These are phyloP conservation scores for Atherinosoma microstoma DNA, from an alignment of 2,797 vertebrate genomes.

Conservation along the genomic window DNA sequence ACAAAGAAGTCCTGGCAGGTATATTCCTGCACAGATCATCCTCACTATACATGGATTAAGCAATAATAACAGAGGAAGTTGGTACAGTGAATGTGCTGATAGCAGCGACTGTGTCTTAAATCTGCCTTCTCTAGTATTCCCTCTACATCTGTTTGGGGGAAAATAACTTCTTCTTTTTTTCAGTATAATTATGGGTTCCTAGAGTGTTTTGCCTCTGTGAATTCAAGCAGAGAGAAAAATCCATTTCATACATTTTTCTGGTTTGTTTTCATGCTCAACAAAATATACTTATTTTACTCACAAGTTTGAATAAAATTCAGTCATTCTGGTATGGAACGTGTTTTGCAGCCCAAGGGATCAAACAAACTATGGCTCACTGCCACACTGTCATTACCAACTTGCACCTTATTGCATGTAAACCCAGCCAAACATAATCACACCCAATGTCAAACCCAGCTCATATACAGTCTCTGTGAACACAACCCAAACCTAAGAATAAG, in stretches of 20 bases:
- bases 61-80: conserved; percentile 47
- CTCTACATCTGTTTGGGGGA: conserved; percentile 72
- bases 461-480: conserved; percentile 42
- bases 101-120: conserved; percentile 61
- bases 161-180: conserved; percentile 70
- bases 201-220: conserved; percentile 74
- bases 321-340: conserved; percentile 28
- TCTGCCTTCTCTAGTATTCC: conserved; percentile 52
- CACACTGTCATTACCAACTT: conserved; percentile 30
- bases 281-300: conserved; percentile 55
- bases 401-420: conserved; percentile 48
- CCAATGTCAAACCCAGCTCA: conserved; percentile 40
- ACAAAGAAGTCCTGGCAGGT: conserved; percentile 46
- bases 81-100: conserved; percentile 40
- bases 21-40: conserved; percentile 49
- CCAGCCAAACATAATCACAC: conserved; percentile 39
- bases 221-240: conserved; percentile 54
- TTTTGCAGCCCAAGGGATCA: conserved; percentile 15
- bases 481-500: conserved; percentile 57
- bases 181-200: conserved; percentile 77
- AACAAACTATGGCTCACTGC: conserved; percentile 31
- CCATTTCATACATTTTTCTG: conserved; percentile 68
- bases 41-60: conserved; percentile 58
- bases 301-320: conserved; percentile 48
- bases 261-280: conserved; percentile 63